These are phyloP conservation scores for Pyrrhosoma nymphula DNA, from an alignment of 2,888 invertebrate genomes.

Conservation along the genomic window DNA sequence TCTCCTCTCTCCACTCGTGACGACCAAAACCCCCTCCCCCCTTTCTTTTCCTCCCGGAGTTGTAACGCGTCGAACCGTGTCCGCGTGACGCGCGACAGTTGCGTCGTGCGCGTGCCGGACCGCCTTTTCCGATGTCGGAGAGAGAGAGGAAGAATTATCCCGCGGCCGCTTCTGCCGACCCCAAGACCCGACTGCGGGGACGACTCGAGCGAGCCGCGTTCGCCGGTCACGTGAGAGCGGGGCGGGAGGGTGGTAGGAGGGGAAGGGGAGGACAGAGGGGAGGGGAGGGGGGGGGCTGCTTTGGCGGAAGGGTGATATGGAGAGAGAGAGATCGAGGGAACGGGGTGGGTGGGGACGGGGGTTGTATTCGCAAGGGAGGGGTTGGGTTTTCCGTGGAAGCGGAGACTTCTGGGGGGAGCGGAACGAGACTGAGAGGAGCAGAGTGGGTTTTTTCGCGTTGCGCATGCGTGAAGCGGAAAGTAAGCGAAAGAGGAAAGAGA, in stretches of 20 bases:
- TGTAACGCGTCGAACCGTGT: no score
- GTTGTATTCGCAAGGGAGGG: not conserved
- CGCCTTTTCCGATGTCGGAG: not conserved
- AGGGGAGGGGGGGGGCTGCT: not conserved
- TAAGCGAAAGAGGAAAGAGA: not conserved
- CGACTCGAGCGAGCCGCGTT: conserved; percentile 55
- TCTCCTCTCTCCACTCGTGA: not conserved
- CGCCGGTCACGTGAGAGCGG: conserved; percentile 50
- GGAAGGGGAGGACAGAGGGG: not conserved
- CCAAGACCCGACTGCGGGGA: conserved; percentile 67
- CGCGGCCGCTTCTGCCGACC: conserved; percentile 53
- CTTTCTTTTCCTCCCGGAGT: not conserved
- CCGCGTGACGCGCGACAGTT: not conserved
- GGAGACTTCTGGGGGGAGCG: not conserved
- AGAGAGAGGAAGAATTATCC: not conserved
- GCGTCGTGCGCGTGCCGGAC: not conserved
- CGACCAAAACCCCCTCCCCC: not conserved
- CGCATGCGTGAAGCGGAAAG: not conserved
- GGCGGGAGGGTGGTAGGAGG: not conserved
- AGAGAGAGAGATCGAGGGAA: no score
- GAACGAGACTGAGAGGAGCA: not conserved
- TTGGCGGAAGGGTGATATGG: no score
- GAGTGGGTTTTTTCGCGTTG: not conserved
- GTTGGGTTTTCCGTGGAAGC: conserved; percentile 51
- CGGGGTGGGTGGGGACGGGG: not conserved